A percentile compares a stretch with the other conserved stretches of the same genome.
Conservation (phyloP, 1,140 invertebrate species). For the Ostrea denselamellosa region DNA sequence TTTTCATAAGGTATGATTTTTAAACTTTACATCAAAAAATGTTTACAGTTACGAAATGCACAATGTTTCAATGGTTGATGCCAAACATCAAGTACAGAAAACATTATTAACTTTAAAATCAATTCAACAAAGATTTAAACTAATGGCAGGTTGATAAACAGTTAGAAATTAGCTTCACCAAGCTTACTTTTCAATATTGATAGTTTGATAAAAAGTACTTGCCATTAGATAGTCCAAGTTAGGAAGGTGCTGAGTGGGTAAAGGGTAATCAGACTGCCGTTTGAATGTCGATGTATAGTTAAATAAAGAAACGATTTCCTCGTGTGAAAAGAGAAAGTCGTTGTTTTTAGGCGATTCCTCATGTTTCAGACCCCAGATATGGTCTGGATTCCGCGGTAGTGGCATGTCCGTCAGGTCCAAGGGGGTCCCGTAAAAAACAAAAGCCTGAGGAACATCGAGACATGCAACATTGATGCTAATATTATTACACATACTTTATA, state of each 20-base stretch:
- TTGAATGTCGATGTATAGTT: conserved; percentile 90
- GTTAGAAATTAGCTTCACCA: too few species aligned
- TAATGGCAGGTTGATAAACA: too few species aligned
- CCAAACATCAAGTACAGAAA: too few species aligned
- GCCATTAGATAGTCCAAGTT: conserved; percentile 79
- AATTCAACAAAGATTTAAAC: too few species aligned
- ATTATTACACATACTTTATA: too few species aligned
- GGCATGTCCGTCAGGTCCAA: conserved; percentile 85
- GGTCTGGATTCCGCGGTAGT: conserved; percentile 81
- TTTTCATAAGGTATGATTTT: too few species aligned
- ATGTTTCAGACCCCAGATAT: conserved; percentile 89
- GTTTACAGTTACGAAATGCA: too few species aligned
- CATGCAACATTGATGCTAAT: too few species aligned
- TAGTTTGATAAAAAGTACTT: not conserved
- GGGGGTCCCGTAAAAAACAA: conserved; percentile 88
- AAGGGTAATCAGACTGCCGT: conserved; percentile 86
- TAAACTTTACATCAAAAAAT: too few species aligned
- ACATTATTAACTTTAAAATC: too few species aligned
- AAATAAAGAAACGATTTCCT: conserved; percentile 83
- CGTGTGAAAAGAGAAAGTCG: conserved; percentile 82
- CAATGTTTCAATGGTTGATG: too few species aligned
- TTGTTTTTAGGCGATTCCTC: conserved; percentile 93
- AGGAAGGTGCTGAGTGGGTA: conserved; percentile 86
- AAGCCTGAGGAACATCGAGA: conserved; percentile 65
- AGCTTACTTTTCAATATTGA: too few species aligned